These are phyloP conservation scores for Tenthredo scrophulariae DNA, from an alignment of 2,888 invertebrate species.

Conservation along the genomic window DNA sequence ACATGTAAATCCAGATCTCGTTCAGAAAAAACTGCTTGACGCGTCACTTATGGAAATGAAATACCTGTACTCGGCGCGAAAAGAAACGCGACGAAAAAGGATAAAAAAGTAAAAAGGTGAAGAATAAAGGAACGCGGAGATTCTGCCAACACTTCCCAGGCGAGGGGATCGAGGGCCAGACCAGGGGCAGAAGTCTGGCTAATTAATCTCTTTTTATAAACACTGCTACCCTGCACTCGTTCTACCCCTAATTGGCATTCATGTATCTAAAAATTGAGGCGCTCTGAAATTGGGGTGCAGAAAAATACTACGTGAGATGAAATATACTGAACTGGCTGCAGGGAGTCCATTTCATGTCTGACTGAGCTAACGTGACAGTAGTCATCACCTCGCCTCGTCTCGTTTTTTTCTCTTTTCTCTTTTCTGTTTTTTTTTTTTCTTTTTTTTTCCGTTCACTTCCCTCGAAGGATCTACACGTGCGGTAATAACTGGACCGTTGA, in stretches of 20 bases:
- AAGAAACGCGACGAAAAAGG: background rate
- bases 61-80: background rate
- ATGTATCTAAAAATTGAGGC: conserved; percentile 1
- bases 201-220: conserved; percentile 20
- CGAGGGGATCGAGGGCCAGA: background rate
- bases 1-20: conserved; percentile 3
- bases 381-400: conserved; percentile 15
- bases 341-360: conserved; percentile 49
- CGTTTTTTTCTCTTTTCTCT: background rate
- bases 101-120: background rate
- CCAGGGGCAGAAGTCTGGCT: background rate
- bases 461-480: background rate
- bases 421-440: background rate
- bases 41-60: conserved; percentile 6
- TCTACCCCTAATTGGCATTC: conserved; percentile 2
- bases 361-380: conserved; percentile 42
- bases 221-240: background rate
- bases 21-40: background rate
- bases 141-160: background rate
- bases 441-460: background rate
- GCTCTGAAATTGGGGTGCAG: conserved; percentile 6
- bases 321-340: background rate
- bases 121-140: background rate
- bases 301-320: conserved; percentile 3
- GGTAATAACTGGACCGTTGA: background rate